phyloP scores from a whole-genome alignment of 2,797 vertebrate genomes.

The Sebastes oblongus region DNA sequence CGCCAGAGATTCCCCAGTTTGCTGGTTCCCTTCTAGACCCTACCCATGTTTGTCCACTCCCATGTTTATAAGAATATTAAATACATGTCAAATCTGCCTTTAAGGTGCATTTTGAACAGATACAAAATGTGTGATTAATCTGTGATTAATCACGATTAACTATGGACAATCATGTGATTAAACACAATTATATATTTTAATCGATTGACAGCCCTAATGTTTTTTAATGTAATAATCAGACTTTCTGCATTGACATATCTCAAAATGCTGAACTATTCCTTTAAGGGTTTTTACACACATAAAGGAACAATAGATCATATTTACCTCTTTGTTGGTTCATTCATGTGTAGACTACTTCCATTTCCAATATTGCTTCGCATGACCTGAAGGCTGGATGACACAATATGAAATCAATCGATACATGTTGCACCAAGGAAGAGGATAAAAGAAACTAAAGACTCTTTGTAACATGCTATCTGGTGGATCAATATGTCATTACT shows the following conservation, averaged over 20 bases:
- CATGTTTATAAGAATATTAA: no score
- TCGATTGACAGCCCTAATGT: no score
- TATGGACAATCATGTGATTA: no score
- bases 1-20: no score
- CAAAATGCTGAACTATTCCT: not conserved
- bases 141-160: no score
- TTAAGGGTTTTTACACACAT: not conserved
- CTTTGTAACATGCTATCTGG: not conserved
- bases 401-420: not conserved
- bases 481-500: slow-evolving; percentile 22
- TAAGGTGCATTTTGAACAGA: no score
- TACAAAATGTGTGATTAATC: rapidly evolving
- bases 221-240: not conserved
- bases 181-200: no score
- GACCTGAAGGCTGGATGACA: not conserved
- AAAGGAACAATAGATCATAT: not conserved
- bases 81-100: no score
- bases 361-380: not conserved
- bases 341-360: not conserved
- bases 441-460: not conserved
- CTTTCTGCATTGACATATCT: not conserved
- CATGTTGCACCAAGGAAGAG: not conserved
- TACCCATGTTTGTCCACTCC: no score
- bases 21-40: no score
- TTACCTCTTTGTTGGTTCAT: not conserved